Base-by-base conservation (phyloP, 1,140 invertebrate genomes). In the Proctacanthus coquilletti region DNA sequence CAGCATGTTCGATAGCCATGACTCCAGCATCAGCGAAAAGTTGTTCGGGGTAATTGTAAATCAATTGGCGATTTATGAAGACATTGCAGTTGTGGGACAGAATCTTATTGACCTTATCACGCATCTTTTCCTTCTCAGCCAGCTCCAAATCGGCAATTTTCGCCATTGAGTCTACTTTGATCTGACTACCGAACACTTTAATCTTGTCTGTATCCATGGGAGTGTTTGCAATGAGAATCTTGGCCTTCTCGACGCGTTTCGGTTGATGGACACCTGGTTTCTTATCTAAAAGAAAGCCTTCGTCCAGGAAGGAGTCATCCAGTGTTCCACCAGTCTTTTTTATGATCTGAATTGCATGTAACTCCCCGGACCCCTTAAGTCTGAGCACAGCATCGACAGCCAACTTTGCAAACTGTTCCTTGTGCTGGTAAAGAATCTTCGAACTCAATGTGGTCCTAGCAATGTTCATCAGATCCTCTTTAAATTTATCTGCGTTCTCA, bases 161-260 rank as follows among this genome's bases (percentile, higher is more conserved):
- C 3, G 94, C 84, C 68, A 98, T 81, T 0, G 92, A 95, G 62
- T 99, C 95, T 1, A 98, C 94, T 51, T 89, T 80, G 39, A 98
- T 92, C 46, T 89, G 79, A 11, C 93, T 96, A 36, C 94, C 95
- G 70, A 98, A 99, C n/a, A 98, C 86, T 72, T 98, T 98, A 45
- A 99, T 96, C 67, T 99, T 99, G 54, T 99, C 96, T 14, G 93
- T 94, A 61, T 99, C 96, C 96, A 99, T 99, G 0, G 96, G 89
- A 21, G 96, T 99, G 56, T 99, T 99, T n/a, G 95, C 95, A 55
- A 99, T 93, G 10, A 99, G 72, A 55, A 99, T 98, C 53, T 80
- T 83, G 9, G 92, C 92, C 56, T 82, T 95, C 64, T 95, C 88
- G 49, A 97, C 53, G 11, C 72, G 69, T 52, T 89, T 84, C 8